A percentile compares a stretch with the other conserved stretches of the same genome.
phyloP scores from a whole-genome alignment of 1,140 invertebrate genomes.

The Scaptomyza graminum region DNA sequence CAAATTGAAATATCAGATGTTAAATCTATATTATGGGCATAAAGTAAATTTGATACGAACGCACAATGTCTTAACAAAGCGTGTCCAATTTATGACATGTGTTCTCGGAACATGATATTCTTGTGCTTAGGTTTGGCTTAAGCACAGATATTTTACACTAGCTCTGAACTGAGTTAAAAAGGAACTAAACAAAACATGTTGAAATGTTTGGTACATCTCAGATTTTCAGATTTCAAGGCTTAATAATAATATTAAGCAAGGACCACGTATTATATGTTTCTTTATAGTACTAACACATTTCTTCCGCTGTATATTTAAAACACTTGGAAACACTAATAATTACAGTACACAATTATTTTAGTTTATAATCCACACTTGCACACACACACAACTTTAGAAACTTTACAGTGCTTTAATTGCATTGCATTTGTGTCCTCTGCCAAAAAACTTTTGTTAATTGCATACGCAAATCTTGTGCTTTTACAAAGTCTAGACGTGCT shows the following conservation, averaged over 20 bases:
- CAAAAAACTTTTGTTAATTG: slow-evolving; percentile 25
- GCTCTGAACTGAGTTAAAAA: no score
- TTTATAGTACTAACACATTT: no score
- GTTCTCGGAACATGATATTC: no score
- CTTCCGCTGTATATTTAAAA: no score
- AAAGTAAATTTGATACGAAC: no score
- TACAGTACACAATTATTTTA: background rate
- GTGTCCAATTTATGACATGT: background rate
- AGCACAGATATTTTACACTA: no score
- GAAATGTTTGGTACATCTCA: no score
- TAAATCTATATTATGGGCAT: background rate
- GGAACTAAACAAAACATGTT: no score
- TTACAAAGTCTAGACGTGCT: slow-evolving; percentile 19
- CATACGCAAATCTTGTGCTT: slow-evolving; percentile 6
- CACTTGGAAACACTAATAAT: background rate
- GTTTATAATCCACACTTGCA: background rate
- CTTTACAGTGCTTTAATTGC: background rate
- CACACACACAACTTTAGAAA: background rate
- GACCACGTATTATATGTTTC: no score
- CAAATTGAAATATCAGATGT: background rate
- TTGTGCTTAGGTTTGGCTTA: no score
- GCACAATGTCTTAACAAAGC: background rate
- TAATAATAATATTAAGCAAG: no score
- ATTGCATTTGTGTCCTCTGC: slow-evolving; percentile 5
- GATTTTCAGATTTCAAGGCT: no score